Evolutionary conservation across 1,140 invertebrate species (phyloP).

Genomic region (Ridgeia piscesae): DNA sequence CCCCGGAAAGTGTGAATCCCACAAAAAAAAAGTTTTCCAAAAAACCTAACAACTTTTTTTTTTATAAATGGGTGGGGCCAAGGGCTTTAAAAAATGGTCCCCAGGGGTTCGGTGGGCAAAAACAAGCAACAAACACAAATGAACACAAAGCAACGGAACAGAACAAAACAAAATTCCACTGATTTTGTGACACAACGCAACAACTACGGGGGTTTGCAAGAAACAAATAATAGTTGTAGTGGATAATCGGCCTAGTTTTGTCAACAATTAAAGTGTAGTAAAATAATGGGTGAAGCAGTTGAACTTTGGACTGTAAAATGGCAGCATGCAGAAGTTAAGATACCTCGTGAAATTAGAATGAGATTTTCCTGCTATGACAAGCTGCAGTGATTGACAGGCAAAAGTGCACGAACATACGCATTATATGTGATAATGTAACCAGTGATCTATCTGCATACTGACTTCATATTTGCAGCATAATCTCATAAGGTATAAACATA

Average conservation of each 20-base stretch:
- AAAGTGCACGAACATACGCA: background rate
- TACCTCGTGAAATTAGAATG: background rate
- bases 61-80: conserved; percentile 92
- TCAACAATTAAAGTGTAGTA: background rate
- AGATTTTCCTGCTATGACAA: background rate
- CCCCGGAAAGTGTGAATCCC: background rate
- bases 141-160: background rate
- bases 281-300: background rate
- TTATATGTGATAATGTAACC: background rate
- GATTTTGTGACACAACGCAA: background rate
- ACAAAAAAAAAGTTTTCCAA: too few relatives aligned
- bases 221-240: background rate
- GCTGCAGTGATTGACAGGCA: background rate
- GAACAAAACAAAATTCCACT: background rate
- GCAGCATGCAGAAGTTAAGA: background rate
- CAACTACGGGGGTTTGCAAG: background rate
- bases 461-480: background rate
- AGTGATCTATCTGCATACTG: background rate
- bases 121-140: background rate
- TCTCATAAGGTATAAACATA: background rate
- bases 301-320: background rate
- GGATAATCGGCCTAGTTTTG: background rate
- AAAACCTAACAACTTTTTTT: too few relatives aligned
- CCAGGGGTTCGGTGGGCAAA: conserved; percentile 74
- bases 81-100: too few relatives aligned